A percentile compares a stretch with the other conserved stretches of the same genome.
Evolutionary conservation across 2,797 vertebrate genomes (phyloP).

Genomic region (Poeciliopsis presidionis): DNA sequence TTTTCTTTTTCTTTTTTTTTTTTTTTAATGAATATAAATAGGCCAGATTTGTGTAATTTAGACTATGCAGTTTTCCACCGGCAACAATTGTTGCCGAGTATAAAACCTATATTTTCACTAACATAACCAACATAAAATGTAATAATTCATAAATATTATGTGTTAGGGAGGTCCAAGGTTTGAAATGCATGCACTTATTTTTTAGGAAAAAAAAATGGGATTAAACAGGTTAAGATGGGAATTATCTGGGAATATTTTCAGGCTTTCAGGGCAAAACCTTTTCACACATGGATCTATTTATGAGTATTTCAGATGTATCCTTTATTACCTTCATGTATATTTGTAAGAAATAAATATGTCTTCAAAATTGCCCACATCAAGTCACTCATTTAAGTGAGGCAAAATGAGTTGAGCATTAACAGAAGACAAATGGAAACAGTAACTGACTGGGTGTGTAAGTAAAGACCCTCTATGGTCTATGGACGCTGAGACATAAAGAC

Average conservation of each 20-base stretch:
- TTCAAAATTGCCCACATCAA: constrained; percentile 78
- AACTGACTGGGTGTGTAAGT: constrained; percentile 30
- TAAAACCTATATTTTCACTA: too few relatives aligned
- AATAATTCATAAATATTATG: too few relatives aligned
- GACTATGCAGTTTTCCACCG: too few relatives aligned
- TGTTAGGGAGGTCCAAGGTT: too few relatives aligned
- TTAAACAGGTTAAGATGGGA: constrained; percentile 38
- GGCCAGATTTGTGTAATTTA: too few relatives aligned
- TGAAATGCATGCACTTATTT: too few relatives aligned
- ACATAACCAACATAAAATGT: too few relatives aligned
- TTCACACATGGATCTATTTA: constrained; percentile 54
- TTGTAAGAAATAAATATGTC: constrained; percentile 78
- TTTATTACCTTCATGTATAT: constrained; percentile 66
- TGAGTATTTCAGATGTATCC: constrained; percentile 80
- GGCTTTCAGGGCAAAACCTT: constrained; percentile 53
- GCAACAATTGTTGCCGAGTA: too few relatives aligned
- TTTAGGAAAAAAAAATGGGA: too few relatives aligned
- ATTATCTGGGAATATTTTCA: constrained; percentile 51
- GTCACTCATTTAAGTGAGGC: constrained; percentile 73
- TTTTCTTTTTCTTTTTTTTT: too few relatives aligned
- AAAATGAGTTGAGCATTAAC: constrained; percentile 31
- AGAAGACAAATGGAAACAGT: constrained; percentile 40
- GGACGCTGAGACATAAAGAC: not conserved
- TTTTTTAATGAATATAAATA: too few relatives aligned
- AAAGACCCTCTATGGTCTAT: too few relatives aligned